Percentiles rank a stretch among this genome's conserved stretches.
Conservation (phyloP, 2,113 vertebrate species). For the Hemicordylus capensis region DNA sequence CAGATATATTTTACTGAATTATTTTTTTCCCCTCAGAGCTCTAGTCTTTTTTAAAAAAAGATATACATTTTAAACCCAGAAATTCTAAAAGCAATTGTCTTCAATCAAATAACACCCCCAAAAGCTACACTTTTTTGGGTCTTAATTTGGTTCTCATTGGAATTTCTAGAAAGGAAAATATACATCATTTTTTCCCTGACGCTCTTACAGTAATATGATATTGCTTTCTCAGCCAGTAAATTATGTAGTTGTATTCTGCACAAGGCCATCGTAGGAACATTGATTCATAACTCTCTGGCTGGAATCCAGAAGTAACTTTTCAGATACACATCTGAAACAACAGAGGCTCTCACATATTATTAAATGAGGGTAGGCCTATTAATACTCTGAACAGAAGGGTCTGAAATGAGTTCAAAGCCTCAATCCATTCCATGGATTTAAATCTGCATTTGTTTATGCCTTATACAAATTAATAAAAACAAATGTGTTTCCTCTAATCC, state of each 20-base stretch:
- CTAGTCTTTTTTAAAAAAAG: not conserved
- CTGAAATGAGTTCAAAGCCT: not conserved
- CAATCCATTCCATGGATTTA: not conserved
- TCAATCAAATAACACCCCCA: conserved; percentile 15
- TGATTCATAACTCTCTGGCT: conserved; percentile 9
- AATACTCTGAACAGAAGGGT: not conserved
- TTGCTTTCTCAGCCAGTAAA: conserved; percentile 3
- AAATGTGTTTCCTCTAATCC: too few species aligned
- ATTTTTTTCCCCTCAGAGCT: not conserved
- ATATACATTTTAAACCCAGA: fast-evolving
- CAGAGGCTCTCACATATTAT: conserved; percentile 17
- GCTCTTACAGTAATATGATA: not conserved
- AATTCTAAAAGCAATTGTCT: conserved; percentile 13
- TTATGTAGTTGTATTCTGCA: not conserved
- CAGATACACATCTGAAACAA: conserved; percentile 3
- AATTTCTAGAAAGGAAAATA: conserved; percentile 48
- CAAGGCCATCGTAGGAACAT: conserved; percentile 16
- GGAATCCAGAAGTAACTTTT: not conserved
- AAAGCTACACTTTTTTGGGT: conserved; percentile 2
- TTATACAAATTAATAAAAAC: too few species aligned
- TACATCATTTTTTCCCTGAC: conserved; percentile 33
- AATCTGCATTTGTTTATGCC: too few species aligned
- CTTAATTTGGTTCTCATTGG: not conserved
- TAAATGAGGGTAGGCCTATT: conserved; percentile 27
- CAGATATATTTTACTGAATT: not conserved